Evolutionary conservation across 2,888 invertebrate genomes (phyloP), one percentile per base, ranked within the genome.

Genomic region (Chloromyia formosa): DNA sequence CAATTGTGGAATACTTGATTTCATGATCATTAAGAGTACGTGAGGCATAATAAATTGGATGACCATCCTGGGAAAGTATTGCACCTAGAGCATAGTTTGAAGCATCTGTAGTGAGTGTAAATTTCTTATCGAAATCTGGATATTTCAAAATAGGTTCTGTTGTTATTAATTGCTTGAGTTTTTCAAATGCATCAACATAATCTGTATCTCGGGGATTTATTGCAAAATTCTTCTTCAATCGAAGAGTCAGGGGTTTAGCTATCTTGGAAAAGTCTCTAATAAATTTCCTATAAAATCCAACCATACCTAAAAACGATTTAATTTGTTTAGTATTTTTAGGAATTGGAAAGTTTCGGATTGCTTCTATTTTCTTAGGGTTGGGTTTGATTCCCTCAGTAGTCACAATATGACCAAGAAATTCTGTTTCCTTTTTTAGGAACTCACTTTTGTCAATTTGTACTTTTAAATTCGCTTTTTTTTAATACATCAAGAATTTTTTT

Each of bases 231-330:
- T 23, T 62, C 14, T 62, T 62, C 9, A 62, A 27, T 7, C 3
- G 1, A 14, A 16, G 16, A 20, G 68, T 68, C 5, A 45, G 2
- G 20, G 68, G 68, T 68, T 53, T 49, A 4, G 68, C 45, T 4
- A 68, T 22, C 20, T 69, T 69, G 4, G 69, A 14, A 40, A 40
- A 69, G 23, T 69, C 69, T 27, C 40, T 69, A 4, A 69, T 69
- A 22, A 69, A 69, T 35, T 69, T 69, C n/a, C 54, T 22, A 18
- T 69, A 54, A n/a, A 18, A 69, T 3, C 69, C 69, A 1, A 40
- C 40, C 18, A 69, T 2, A 27, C 69, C 69, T 5, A 69, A 54
- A 27, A 54, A 69, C 18, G n/a, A 16, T 54, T 69, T 69, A 4
- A 69, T 69, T 54, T 69, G 56, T 56, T 69, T 35, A 16, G 18